phyloP scores from a whole-genome alignment of 2,113 vertebrate genomes.

The Nanger granti region DNA sequence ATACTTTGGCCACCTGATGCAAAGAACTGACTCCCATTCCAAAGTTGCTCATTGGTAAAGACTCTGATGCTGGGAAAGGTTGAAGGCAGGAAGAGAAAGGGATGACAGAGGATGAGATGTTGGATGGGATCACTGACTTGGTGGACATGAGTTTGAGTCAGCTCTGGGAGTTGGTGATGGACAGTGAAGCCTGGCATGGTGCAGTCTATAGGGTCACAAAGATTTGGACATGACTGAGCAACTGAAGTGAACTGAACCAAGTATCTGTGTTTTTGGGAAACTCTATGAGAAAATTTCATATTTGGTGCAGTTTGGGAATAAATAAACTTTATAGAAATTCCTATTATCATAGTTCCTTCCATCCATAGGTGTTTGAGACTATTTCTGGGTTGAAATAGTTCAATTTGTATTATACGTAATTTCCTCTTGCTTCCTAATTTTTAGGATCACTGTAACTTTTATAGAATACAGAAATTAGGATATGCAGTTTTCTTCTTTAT shows the following conservation, averaged over 20 bases:
- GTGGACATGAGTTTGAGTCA: background rate
- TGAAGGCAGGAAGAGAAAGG: background rate
- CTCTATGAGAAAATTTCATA: background rate
- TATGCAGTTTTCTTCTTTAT: background rate
- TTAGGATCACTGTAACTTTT: background rate
- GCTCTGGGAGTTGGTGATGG: background rate
- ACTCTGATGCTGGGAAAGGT: background rate
- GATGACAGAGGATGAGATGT: background rate
- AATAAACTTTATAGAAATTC: background rate
- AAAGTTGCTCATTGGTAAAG: background rate
- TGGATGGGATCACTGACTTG: background rate
- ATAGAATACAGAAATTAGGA: background rate
- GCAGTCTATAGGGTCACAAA: rapidly evolving
- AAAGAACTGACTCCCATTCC: background rate
- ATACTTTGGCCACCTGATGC: background rate
- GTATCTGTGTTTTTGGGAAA: background rate
- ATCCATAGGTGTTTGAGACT: background rate
- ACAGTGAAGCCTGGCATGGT: background rate
- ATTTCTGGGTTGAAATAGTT: background rate
- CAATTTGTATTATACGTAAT: background rate
- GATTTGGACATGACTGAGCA: rapidly evolving
- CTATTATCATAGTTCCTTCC: background rate
- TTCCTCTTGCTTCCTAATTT: background rate
- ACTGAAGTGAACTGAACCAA: background rate
- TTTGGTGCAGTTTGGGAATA: background rate